These are phyloP conservation scores for Urocynchramus pylzowi DNA, from an alignment of 2,113 vertebrate genomes.

Conservation along the genomic window DNA sequence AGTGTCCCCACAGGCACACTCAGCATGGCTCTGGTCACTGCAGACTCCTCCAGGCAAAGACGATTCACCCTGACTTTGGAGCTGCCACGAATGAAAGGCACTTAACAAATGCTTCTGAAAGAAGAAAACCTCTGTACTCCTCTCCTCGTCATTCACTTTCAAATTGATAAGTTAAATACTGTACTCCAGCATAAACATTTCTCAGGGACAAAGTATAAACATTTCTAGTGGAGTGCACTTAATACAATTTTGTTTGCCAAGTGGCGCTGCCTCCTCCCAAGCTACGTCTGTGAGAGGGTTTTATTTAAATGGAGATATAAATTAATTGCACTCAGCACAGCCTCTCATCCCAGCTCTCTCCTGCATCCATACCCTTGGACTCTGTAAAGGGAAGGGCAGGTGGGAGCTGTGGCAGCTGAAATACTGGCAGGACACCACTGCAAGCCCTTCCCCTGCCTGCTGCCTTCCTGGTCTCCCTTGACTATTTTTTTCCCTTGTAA, in stretches of 20 bases:
- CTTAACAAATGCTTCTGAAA: constrained; percentile 41
- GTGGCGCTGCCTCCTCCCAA: constrained; percentile 23
- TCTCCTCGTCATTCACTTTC: constrained; percentile 28
- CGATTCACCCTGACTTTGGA: background rate
- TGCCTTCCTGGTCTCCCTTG: background rate
- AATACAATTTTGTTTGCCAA: constrained; percentile 61
- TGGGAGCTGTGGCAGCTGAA: background rate
- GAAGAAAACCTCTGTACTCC: constrained; percentile 26
- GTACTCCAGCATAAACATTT: constrained; percentile 59
- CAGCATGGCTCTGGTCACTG: background rate
- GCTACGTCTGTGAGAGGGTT: constrained; percentile 2
- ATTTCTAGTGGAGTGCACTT: constrained; percentile 63
- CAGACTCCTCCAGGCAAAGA: background rate
- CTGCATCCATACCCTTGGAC: background rate
- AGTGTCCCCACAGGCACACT: background rate
- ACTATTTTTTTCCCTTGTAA: background rate
- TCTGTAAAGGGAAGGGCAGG: background rate
- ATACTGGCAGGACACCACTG: background rate
- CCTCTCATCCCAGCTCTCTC: constrained; percentile 1
- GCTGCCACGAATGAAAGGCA: background rate
- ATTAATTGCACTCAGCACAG: constrained; percentile 52
- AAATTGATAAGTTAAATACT: constrained; percentile 58
- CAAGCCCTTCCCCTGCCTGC: background rate
- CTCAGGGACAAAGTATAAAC: constrained; percentile 63
- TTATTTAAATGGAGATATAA: constrained; percentile 58